Evolutionary conservation across 2,888 invertebrate genomes (phyloP), one percentile per base, ranked within the genome.

Genomic region (Euclidia mi): DNA sequence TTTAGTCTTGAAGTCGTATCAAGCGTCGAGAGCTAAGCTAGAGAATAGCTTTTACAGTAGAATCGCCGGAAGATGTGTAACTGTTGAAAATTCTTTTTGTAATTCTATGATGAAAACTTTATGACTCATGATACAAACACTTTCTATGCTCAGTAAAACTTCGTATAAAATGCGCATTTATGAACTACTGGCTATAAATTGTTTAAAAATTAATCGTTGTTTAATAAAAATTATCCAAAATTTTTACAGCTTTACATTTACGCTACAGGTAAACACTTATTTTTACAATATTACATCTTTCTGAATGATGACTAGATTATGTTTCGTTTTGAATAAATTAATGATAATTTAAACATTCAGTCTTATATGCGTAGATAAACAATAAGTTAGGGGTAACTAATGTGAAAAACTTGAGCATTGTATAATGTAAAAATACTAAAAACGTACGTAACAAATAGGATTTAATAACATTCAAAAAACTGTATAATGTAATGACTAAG

Each of bases 131-230:
- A 38, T 48, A 63, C 49, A 51, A 32, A 45, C 20, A 46, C 58
- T 37, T n/a, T 48, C 58, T 65, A 67, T 58, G 61, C 31, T 56
- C 71, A 69, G 56, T 79, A 81, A 81, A 79, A 76, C 66, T 68
- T 77, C 78, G 83, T 89, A 88, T 76, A 87, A 88, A 89, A 86
- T 76, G 81, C 73, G 58, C 42, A 25, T 11, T 66, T 74, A 71
- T 56, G 55, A 66, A 59, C 65, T 74, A 74, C 35, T 65, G 64
- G 62, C 76, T 79, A 72, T 58, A 59, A 66, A 67, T 56, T 71
- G 73, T 67, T 69, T 69, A 56, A 61, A 75, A 76, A 77, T 65
- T 77, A 81, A 83, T 91, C 90, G 90, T 89, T 90, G 89, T 89
- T 78, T 79, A 77, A 71, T 65, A 60, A 73, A 76, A 69, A 61